Percentiles rank a stretch among this genome's conserved stretches.
These are phyloP conservation scores for Brachystomella parvula DNA, from an alignment of 1,140 invertebrate species.

Conservation along the genomic window DNA sequence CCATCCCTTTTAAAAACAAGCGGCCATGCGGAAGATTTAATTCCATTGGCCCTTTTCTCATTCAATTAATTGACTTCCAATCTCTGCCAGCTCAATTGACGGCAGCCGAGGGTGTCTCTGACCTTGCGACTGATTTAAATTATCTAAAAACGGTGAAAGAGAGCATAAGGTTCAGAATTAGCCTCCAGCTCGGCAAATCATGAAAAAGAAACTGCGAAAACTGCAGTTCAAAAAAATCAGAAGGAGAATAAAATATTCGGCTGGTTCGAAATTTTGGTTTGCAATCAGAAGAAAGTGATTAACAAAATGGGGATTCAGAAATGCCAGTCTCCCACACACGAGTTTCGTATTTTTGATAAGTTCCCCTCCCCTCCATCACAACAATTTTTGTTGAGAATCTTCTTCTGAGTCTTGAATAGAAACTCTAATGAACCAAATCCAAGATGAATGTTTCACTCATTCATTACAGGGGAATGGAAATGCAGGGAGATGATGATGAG, in stretches of 20 bases:
- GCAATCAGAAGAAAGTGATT: not conserved
- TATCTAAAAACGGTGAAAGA: too few species aligned
- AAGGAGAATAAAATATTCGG: too few species aligned
- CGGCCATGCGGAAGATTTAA: not conserved
- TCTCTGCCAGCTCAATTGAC: too few species aligned
- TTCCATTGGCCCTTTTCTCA: not conserved
- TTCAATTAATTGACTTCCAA: not conserved
- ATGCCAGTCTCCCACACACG: not conserved
- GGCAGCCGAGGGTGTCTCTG: too few species aligned
- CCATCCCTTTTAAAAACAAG: too few species aligned
- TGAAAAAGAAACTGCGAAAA: too few species aligned
- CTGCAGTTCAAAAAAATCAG: too few species aligned
- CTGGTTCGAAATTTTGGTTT: not conserved
- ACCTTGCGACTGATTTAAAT: too few species aligned
- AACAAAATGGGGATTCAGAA: not conserved
- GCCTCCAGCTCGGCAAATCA: too few species aligned
- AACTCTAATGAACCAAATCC: not conserved
- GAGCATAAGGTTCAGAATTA: not conserved
- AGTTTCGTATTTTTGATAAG: not conserved
- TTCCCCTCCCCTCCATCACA: not conserved
- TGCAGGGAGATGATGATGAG: too few species aligned
- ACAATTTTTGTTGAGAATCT: not conserved
- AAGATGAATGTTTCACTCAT: too few species aligned
- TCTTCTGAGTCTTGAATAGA: not conserved
- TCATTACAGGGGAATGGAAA: too few species aligned